Percentiles rank a stretch among this genome's conserved stretches.
Evolutionary conservation across 2,888 invertebrate species (phyloP).

Genomic region (Zygogramma bicolorata): DNA sequence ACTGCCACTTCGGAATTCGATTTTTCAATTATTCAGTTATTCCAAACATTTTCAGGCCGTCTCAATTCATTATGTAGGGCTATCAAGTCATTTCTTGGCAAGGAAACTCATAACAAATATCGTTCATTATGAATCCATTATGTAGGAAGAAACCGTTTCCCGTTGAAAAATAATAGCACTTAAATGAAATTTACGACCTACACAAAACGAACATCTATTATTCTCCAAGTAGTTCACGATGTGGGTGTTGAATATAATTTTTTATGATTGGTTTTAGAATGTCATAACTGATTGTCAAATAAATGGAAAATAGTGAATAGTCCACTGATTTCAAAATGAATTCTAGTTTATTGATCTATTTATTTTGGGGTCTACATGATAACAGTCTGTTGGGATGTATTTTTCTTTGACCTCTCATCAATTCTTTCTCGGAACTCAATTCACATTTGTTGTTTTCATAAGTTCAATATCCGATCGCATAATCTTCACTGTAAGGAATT

Average conservation of each 20-base stretch:
- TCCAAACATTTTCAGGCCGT: background rate
- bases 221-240: background rate
- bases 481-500: no score
- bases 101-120: conserved; percentile 12
- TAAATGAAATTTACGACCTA: background rate
- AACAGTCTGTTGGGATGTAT: no score
- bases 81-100: conserved; percentile 22
- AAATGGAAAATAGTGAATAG: no score
- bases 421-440: no score
- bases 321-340: no score
- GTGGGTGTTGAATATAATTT: background rate
- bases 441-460: no score
- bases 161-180: conserved; percentile 15
- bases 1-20: background rate
- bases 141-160: conserved; percentile 10
- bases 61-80: background rate
- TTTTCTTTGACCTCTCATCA: no score
- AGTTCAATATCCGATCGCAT: no score
- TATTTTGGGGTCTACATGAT: no score
- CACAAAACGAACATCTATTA: background rate
- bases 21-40: background rate
- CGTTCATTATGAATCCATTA: conserved; percentile 9
- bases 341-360: no score
- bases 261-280: no score
- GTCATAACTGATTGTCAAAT: no score